These are phyloP conservation scores for Prunella himalayana DNA, from an alignment of 2,113 vertebrate genomes.

Conservation along the genomic window DNA sequence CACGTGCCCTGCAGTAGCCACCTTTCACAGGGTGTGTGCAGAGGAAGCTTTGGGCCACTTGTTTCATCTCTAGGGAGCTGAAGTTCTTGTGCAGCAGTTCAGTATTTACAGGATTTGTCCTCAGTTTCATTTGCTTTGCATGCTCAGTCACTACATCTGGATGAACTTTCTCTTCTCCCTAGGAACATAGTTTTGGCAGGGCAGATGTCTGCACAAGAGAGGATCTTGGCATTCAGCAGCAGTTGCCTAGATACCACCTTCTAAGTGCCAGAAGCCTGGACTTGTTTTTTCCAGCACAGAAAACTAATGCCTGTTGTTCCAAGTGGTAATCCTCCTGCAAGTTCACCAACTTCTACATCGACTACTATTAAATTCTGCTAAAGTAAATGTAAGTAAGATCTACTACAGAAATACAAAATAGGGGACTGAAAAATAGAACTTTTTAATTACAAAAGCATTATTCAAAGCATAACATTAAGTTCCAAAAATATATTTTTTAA, in stretches of 20 bases:
- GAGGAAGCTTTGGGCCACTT: background rate
- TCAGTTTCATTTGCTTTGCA: background rate
- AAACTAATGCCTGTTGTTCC: background rate
- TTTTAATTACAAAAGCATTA: background rate
- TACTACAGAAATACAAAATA: background rate
- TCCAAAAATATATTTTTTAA: background rate
- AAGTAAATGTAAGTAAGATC: background rate
- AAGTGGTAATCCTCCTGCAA: background rate
- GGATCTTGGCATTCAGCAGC: background rate
- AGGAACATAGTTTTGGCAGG: background rate
- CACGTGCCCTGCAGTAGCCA: background rate
- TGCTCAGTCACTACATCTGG: background rate
- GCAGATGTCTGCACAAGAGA: background rate
- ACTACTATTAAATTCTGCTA: background rate
- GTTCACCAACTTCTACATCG: background rate
- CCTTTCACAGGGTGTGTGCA: fast-evolving
- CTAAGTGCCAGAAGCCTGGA: background rate
- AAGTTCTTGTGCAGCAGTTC: background rate
- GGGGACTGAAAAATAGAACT: background rate
- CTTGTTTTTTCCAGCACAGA: background rate
- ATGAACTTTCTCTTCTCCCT: background rate
- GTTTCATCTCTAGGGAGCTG: background rate
- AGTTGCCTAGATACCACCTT: constrained; percentile 26
- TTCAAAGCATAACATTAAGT: background rate
- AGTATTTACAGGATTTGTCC: background rate